These are phyloP conservation scores for Illadopsis cleaveri DNA, from an alignment of 2,113 vertebrate genomes.

Conservation along the genomic window DNA sequence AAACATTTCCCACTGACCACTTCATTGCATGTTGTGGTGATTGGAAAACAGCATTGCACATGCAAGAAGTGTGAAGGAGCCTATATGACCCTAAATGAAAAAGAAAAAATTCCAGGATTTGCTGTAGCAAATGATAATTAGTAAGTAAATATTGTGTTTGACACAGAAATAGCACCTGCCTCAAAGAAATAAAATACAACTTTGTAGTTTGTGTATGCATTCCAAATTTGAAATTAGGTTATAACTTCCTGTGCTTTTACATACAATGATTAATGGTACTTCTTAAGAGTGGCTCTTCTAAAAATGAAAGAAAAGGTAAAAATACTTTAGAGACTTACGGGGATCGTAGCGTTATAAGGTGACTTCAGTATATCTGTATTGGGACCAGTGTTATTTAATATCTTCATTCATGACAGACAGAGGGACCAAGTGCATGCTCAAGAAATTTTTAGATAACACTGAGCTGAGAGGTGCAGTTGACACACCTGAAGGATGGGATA, in stretches of 20 bases:
- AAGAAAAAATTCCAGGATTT: neutral
- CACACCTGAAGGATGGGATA: neutral
- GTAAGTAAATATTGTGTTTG: neutral
- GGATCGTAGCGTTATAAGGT: neutral
- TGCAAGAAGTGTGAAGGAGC: neutral
- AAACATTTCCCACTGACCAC: neutral
- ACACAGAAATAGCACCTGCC: neutral
- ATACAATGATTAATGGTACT: neutral
- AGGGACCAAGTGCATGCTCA: neutral
- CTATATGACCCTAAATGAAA: neutral
- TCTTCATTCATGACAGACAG: neutral
- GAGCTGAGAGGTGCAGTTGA: neutral
- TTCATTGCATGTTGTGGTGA: neutral
- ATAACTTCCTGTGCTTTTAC: neutral
- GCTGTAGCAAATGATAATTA: neutral
- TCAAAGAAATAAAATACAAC: neutral
- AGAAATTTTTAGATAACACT: neutral
- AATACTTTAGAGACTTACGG: neutral
- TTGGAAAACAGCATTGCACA: neutral
- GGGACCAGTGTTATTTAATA: neutral
- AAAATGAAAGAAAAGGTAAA: neutral
- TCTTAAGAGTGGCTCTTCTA: neutral
- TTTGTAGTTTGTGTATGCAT: neutral
- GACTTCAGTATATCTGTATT: neutral
- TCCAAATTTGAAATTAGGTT: neutral